Conservation (phyloP, 2,113 vertebrate species). For the Hydrochoerus hydrochaeris region DNA sequence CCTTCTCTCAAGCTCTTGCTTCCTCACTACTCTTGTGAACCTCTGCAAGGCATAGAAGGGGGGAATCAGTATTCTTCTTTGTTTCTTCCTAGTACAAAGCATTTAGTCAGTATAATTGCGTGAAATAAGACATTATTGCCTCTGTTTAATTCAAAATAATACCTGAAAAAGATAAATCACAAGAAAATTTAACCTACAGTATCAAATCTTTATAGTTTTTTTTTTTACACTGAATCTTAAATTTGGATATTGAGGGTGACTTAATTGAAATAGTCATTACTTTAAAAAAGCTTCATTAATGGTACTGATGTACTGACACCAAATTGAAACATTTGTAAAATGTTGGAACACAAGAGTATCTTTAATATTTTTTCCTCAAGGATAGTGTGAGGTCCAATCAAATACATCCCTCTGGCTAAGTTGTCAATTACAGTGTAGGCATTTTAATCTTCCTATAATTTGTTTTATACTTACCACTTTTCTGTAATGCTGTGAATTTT, state of each 20-base stretch:
- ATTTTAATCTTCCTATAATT: slow-evolving; percentile 40
- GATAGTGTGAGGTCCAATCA: neutral
- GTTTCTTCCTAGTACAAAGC: neutral
- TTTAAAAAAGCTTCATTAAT: neutral
- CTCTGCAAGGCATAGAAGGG: neutral
- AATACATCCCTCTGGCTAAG: neutral
- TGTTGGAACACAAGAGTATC: neutral
- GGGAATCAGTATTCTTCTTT: slow-evolving; percentile 9
- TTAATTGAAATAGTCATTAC: slow-evolving; percentile 18
- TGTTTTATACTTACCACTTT: neutral
- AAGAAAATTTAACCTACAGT: neutral
- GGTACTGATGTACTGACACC: neutral
- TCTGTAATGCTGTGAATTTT: neutral
- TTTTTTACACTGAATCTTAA: slow-evolving; percentile 36
- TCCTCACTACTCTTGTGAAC: neutral
- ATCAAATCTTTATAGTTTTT: slow-evolving; percentile 27
- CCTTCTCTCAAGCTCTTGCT: neutral
- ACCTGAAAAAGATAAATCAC: slow-evolving; percentile 14
- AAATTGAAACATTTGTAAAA: slow-evolving; percentile 30
- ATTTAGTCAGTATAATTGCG: neutral
- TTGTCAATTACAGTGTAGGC: neutral
- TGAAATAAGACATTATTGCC: slow-evolving; percentile 16
- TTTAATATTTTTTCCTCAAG: neutral
- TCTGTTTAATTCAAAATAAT: slow-evolving; percentile 34
- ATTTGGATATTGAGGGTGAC: slow-evolving; percentile 6